Evolutionary conservation across 2,113 vertebrate species (phyloP).

Genomic region (Choloepus hoffmanni): DNA sequence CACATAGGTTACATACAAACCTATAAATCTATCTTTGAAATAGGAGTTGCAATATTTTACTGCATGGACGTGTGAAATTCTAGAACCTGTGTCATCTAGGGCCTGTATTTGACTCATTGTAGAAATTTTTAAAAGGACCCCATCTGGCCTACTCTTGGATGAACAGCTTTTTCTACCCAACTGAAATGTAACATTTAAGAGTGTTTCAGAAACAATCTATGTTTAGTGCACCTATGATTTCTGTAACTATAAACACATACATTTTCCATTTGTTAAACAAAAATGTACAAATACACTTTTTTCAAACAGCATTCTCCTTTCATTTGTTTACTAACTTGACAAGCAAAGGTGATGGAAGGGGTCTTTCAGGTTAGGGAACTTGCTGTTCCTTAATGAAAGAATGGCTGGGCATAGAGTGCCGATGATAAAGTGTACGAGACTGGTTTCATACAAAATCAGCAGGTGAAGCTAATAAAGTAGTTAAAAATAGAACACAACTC

Average conservation of each 20-base stretch:
- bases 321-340: conserved; percentile 11
- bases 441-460: neutral
- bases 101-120: neutral
- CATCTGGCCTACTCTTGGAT: neutral
- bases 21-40: conserved; percentile 80
- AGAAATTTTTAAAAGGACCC: neutral
- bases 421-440: neutral
- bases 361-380: neutral
- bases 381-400: neutral
- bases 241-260: neutral
- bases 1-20: conserved; percentile 49
- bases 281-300: neutral
- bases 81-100: conserved; percentile 48
- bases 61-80: conserved; percentile 68
- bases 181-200: neutral
- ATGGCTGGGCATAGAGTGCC: neutral
- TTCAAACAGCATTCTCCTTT: neutral
- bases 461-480: conserved; percentile 35
- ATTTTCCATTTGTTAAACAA: neutral
- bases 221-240: neutral
- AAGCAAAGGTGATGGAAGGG: neutral
- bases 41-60: conserved; percentile 68
- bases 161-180: neutral
- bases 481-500: conserved; percentile 45
- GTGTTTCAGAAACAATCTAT: neutral